Evolutionary conservation across 2,113 vertebrate species (phyloP).

Genomic region (Helogale parvula): DNA sequence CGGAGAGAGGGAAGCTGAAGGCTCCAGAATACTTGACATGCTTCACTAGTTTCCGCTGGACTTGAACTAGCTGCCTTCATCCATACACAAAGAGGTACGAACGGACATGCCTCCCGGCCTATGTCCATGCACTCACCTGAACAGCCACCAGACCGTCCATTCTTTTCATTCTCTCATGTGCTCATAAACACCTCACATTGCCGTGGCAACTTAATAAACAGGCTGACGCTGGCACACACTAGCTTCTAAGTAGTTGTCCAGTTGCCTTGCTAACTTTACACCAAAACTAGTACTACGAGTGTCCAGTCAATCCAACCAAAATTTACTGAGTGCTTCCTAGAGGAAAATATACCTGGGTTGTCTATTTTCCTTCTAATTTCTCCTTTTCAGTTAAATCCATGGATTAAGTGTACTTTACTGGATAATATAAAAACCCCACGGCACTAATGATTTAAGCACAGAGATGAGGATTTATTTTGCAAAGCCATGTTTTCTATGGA

Average conservation of each 20-base stretch:
- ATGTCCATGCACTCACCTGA: background rate
- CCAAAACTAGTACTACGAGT: background rate
- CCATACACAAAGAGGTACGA: background rate
- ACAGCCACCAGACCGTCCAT: background rate
- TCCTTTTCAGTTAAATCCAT: constrained; percentile 14
- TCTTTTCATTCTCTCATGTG: background rate
- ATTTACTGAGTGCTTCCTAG: background rate
- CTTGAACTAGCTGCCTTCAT: constrained; percentile 17
- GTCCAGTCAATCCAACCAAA: background rate
- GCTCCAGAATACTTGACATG: background rate
- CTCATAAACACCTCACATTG: background rate
- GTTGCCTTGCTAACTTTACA: constrained; percentile 11
- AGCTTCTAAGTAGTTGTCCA: background rate
- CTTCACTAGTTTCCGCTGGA: background rate
- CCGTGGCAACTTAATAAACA: constrained; percentile 35
- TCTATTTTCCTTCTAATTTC: constrained; percentile 32
- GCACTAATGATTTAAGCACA: background rate
- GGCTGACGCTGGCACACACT: background rate
- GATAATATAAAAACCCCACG: background rate
- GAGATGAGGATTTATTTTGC: background rate
- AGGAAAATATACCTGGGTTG: background rate
- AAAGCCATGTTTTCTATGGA: background rate
- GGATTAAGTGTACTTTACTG: background rate
- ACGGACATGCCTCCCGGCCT: background rate
- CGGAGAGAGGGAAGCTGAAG: background rate